Evolutionary conservation across 2,888 invertebrate species (phyloP), one percentile per base, ranked within the genome.

Genomic region (Sesamia inferens): DNA sequence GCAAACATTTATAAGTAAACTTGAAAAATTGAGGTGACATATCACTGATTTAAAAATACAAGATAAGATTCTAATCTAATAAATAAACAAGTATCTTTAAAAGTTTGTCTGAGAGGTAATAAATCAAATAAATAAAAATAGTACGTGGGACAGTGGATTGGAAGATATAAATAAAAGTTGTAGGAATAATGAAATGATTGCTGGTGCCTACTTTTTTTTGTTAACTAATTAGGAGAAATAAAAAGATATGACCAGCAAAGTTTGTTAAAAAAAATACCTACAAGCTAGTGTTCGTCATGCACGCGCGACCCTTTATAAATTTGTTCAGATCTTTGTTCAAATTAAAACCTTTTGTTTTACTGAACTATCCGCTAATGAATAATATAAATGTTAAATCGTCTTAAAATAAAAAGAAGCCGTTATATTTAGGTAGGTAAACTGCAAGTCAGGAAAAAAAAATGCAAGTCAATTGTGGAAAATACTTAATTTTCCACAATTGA

Each of bases 231-330:
- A 39, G 31, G 16, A 62, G 47, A 73, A 67, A 73, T 83, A 61
- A 68, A 64, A 72, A n/a, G 16, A 61, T 64, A 48, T 63, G 10
- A 64, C 61, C 51, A 4, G 47, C 39, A 42, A 61, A n/a, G 19
- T 31, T 58, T 57, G 55, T 69, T 48, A 64, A 65, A 69, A 65
- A 69, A 63, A 65, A 62, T 65, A 68, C n/a, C 55, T 65, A 68
- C 58, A 75, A 71, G 47, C 0, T 16, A 39, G 22, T 65, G 71
- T 77, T 54, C 78, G 71, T 74, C 59, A 65, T 24, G 68, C 58
- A 31, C 19, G 68, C 71, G 11, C 54, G 63, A 59, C 78, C 82
- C 78, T 58, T 61, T 62, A 67, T 31, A 42, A 77, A 51, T 78
- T 71, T 74, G 63, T 68, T 68, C 47, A 54, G 16, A 57, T 71